Percentiles rank a stretch among this genome's conserved stretches.
Evolutionary conservation across 2,888 invertebrate species (phyloP).

Genomic region (Polia nebulosa): DNA sequence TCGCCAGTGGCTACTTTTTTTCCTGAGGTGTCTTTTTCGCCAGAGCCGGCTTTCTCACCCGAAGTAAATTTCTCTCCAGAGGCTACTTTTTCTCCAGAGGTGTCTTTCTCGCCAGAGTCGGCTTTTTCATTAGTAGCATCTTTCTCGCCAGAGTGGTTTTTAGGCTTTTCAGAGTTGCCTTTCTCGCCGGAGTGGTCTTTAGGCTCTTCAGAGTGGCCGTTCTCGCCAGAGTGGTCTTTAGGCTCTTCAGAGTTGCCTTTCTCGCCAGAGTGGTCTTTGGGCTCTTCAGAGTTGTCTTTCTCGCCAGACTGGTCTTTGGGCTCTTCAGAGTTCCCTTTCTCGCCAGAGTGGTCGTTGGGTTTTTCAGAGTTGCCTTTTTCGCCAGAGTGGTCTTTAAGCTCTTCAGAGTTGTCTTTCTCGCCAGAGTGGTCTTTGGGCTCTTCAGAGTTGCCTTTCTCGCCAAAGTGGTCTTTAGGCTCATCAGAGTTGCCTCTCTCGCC

Average conservation of each 20-base stretch:
- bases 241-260: background rate
- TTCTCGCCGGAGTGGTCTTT: background rate
- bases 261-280: background rate
- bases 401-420: too few species aligned
- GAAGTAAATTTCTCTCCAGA: background rate
- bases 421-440: too few species aligned
- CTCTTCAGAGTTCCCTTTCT: too few species aligned
- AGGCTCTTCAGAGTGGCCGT: background rate
- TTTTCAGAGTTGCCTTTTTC: too few species aligned
- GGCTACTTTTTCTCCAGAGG: background rate
- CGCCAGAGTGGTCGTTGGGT: too few species aligned
- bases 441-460: too few species aligned
- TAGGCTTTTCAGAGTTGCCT: background rate
- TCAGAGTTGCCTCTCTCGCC: too few species aligned
- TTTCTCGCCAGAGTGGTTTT: background rate
- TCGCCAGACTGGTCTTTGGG: background rate
- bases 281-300: background rate
- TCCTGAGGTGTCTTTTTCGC: too few species aligned
- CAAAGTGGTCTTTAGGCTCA: too few species aligned
- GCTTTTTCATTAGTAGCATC: background rate
- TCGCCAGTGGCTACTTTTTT: background rate
- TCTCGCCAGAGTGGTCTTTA: background rate
- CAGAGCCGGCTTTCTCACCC: background rate
- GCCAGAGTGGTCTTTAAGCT: too few species aligned
- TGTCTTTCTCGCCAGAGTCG: background rate